phyloP scores from a whole-genome alignment of 2,113 vertebrate species.

The Crotophaga sulcirostris region DNA sequence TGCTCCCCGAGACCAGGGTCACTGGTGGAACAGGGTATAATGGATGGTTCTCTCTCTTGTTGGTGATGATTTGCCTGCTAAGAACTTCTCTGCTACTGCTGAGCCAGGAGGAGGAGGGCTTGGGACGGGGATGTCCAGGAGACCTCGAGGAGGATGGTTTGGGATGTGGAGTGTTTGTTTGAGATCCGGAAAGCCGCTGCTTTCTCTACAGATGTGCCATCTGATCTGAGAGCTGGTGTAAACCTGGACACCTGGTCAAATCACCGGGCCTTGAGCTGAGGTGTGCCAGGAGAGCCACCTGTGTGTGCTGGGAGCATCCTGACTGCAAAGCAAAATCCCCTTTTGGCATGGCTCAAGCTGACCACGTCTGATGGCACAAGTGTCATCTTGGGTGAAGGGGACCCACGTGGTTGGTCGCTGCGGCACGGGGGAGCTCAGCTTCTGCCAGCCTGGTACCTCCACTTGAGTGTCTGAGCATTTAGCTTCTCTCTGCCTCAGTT shows the following conservation, averaged over 20 bases:
- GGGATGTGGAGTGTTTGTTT: accelerated
- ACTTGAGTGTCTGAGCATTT: accelerated
- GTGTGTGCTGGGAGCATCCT: neutral
- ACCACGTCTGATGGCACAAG: accelerated
- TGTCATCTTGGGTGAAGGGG: accelerated
- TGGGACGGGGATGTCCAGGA: neutral
- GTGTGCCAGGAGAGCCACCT: neutral
- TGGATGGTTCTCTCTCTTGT: neutral
- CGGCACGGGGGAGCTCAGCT: accelerated
- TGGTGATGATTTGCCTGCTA: neutral
- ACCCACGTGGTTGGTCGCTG: accelerated
- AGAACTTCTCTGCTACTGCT: accelerated
- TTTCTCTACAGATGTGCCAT: accelerated
- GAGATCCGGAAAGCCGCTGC: neutral
- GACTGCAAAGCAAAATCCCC: accelerated
- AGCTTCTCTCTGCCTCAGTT: constrained; percentile 1
- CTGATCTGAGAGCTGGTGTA: neutral
- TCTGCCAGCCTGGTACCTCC: neutral
- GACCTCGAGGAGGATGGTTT: accelerated
- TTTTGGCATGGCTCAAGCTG: neutral
- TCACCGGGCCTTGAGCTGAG: neutral
- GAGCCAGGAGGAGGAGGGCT: neutral
- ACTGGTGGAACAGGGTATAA: accelerated
- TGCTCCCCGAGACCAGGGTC: neutral
- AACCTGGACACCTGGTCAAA: accelerated